phyloP scores from a whole-genome alignment of 2,797 vertebrate genomes.

The Takifugu ocellatus region DNA sequence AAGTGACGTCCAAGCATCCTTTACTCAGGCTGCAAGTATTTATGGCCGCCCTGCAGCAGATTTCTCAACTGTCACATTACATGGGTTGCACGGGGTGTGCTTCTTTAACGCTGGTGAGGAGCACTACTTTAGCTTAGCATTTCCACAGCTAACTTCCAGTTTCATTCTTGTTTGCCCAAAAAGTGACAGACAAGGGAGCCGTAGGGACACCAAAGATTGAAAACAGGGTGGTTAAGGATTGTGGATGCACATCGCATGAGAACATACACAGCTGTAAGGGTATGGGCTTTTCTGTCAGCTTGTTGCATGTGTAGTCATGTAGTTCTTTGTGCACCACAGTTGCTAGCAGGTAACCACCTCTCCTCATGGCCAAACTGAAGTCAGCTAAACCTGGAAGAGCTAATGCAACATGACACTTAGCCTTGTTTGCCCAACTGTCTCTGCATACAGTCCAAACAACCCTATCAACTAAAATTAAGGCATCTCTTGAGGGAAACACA shows the following conservation, averaged over 20 bases:
- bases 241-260: not conserved
- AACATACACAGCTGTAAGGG: not conserved
- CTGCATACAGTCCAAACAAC: constrained; percentile 31
- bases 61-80: constrained; percentile 69
- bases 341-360: constrained; percentile 54
- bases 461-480: constrained; percentile 33
- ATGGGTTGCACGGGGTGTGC: constrained; percentile 58
- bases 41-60: constrained; percentile 67
- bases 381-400: constrained; percentile 49
- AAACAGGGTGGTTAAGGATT: not conserved
- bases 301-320: constrained; percentile 53
- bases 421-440: constrained; percentile 42
- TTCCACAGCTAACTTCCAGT: constrained; percentile 9
- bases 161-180: constrained; percentile 12
- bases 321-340: constrained; percentile 17
- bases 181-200: constrained; percentile 12
- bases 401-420: constrained; percentile 71
- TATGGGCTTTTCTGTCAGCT: constrained; percentile 14
- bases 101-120: constrained; percentile 8
- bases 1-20: constrained; percentile 48
- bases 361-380: constrained; percentile 58
- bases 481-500: constrained; percentile 22
- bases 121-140: not conserved
- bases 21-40: constrained; percentile 68
- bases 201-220: constrained; percentile 1